Conservation (phyloP, 2,888 invertebrate genomes). For the Cryptocephalus moraei region DNA sequence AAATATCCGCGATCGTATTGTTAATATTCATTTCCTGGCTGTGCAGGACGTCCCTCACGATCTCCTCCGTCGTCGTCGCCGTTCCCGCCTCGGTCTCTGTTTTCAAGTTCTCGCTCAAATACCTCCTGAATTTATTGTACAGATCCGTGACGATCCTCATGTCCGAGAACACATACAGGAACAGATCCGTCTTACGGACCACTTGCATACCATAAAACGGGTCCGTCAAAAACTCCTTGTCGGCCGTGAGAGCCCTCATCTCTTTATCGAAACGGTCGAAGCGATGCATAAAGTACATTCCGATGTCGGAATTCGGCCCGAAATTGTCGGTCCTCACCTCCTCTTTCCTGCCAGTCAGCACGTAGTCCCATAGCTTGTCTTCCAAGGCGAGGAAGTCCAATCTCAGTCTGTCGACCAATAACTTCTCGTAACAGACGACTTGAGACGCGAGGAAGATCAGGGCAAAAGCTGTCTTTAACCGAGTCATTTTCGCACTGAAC, state of each 20-base stretch:
- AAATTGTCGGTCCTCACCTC: not conserved
- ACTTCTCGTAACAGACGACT: too few species aligned
- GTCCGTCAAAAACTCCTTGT: conserved; percentile 1
- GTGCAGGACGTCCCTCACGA: conserved; percentile 17
- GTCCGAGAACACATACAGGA: conserved; percentile 15
- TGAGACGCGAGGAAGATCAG: too few species aligned
- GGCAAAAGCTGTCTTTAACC: too few species aligned
- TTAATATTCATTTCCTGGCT: conserved; percentile 15
- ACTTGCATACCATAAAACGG: conserved; percentile 15
- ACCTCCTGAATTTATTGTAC: conserved; percentile 18
- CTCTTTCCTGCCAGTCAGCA: conserved; percentile 2
- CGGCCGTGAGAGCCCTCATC: too few species aligned
- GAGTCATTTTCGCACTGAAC: too few species aligned
- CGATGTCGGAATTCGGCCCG: too few species aligned
- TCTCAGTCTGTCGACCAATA: conserved; percentile 9
- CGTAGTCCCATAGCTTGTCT: conserved; percentile 12
- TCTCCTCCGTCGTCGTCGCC: conserved; percentile 7
- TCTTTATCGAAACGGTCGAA: too few species aligned
- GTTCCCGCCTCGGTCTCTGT: not conserved
- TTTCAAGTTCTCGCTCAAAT: conserved; percentile 6
- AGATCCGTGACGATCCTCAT: conserved; percentile 12
- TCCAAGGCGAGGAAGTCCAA: conserved; percentile 13
- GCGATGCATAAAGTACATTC: too few species aligned
- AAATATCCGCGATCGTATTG: conserved; percentile 12
- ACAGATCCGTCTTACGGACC: conserved; percentile 10